Evolutionary conservation across 2,113 vertebrate genomes (phyloP).

Genomic region (Myotis davidii): DNA sequence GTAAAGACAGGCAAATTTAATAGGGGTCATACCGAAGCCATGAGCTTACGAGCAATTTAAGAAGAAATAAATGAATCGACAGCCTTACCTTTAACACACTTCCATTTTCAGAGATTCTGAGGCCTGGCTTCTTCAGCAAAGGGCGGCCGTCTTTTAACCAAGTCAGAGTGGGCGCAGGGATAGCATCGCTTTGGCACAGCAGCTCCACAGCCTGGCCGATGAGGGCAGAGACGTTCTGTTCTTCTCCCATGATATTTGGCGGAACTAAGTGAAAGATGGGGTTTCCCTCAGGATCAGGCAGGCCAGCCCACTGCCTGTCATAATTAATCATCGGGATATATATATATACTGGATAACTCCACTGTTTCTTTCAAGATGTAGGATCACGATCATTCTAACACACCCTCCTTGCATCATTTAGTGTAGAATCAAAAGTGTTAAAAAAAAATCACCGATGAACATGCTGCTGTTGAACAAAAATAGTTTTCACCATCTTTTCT

Average conservation of each 20-base stretch:
- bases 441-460: background rate
- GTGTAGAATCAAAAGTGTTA: background rate
- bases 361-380: background rate
- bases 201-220: constrained; percentile 88
- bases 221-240: constrained; percentile 92
- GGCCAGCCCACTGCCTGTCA: background rate
- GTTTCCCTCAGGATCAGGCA: constrained; percentile 54
- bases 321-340: background rate
- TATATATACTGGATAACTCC: background rate
- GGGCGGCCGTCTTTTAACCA: constrained; percentile 94
- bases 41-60: background rate
- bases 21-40: background rate
- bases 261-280: constrained; percentile 87
- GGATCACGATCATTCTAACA: background rate
- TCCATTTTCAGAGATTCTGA: constrained; percentile 88
- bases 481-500: background rate
- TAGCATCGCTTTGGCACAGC: constrained; percentile 90
- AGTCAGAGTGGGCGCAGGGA: constrained; percentile 89
- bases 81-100: constrained; percentile 91
- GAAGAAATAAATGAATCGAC: background rate
- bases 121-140: constrained; percentile 90
- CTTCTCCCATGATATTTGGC: constrained; percentile 95
- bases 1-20: background rate
- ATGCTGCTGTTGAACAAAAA: background rate
- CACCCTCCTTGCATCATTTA: background rate